phyloP scores from a whole-genome alignment of 2,888 invertebrate genomes.

The Thysanoteuthis rhombus region DNA sequence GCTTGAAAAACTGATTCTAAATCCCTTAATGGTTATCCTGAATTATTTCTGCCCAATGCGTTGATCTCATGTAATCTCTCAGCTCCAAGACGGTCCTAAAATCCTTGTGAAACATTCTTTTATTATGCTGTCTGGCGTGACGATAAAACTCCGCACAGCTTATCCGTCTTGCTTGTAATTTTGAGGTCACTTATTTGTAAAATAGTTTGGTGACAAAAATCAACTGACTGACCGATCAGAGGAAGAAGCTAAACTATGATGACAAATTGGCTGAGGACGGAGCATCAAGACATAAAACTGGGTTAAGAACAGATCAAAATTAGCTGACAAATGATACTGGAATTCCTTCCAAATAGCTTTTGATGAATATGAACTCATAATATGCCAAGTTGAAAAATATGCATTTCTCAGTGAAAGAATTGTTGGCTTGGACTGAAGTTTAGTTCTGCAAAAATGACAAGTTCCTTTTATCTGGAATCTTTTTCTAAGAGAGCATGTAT shows the following conservation, averaged over 20 bases:
- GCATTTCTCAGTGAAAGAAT: no score
- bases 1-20: neutral
- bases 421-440: no score
- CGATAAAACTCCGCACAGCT: neutral
- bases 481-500: no score
- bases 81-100: neutral
- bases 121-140: neutral
- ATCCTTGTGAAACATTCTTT: neutral
- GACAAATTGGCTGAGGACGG: neutral
- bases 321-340: neutral
- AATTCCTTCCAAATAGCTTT: neutral
- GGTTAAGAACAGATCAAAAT: neutral
- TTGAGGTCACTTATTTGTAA: neutral
- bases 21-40: neutral
- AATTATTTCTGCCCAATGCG: conserved; percentile 12
- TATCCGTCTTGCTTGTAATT: neutral
- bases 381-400: neutral
- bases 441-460: no score
- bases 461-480: no score
- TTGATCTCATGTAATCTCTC: neutral
- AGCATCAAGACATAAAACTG: neutral
- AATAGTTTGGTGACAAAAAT: neutral
- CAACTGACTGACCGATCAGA: neutral
- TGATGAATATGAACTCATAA: neutral
- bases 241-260: no score